These are phyloP conservation scores for Enteromius unitaeniatus DNA, from an alignment of 2,797 vertebrate genomes.

Conservation along the genomic window DNA sequence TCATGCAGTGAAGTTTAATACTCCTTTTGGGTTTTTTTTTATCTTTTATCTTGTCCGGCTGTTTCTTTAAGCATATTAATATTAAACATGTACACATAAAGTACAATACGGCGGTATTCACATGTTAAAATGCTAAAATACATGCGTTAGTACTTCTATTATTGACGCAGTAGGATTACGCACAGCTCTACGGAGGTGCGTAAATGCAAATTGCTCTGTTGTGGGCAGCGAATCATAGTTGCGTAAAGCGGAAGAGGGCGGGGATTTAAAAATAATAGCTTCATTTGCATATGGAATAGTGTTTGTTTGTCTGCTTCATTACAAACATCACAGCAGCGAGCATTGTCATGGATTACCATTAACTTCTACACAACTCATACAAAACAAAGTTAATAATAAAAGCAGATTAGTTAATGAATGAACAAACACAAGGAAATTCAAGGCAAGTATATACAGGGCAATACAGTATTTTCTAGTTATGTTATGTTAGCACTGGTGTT, in stretches of 20 bases:
- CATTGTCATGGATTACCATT: background rate
- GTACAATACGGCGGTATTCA: background rate
- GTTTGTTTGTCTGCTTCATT: background rate
- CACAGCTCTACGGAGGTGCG: background rate
- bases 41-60: background rate
- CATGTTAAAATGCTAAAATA: background rate
- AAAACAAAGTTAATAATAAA: background rate
- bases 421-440: background rate
- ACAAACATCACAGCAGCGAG: background rate
- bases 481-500: background rate
- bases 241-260: constrained; percentile 8
- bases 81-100: background rate
- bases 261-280: background rate
- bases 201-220: constrained; percentile 3
- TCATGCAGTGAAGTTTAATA: background rate
- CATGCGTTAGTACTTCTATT: background rate
- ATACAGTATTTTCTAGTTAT: background rate
- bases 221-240: constrained; percentile 3
- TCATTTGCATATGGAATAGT: background rate
- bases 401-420: background rate
- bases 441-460: background rate
- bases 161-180: constrained; percentile 4
- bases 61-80: background rate
- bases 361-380: background rate
- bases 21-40: background rate